A percentile compares a stretch with the other conserved stretches of the same genome.
These are phyloP conservation scores for Oplegnathus fasciatus DNA, from an alignment of 2,113 vertebrate species.

Conservation along the genomic window DNA sequence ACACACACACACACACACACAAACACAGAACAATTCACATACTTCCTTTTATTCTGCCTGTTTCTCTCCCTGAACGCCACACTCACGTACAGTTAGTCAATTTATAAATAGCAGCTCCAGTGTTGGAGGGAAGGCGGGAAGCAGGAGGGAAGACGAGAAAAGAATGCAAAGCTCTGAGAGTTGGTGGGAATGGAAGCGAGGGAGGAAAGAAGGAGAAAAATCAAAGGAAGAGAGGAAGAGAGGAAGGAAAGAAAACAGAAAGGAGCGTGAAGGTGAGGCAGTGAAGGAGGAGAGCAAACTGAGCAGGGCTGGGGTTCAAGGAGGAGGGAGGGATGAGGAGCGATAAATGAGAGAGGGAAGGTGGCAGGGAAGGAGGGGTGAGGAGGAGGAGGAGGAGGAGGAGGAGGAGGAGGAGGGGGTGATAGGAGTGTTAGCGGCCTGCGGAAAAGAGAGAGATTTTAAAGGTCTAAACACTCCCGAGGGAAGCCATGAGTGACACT, in stretches of 20 bases:
- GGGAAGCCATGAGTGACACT: conserved; percentile 71
- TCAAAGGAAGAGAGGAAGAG: neutral
- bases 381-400: conserved; percentile 8
- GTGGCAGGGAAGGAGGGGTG: neutral
- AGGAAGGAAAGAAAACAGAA: conserved; percentile 11
- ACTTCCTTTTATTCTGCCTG: neutral
- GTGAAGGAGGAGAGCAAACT: neutral
- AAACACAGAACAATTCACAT: neutral
- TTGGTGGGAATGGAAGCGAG: neutral
- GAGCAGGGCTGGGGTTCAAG: neutral
- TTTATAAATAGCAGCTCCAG: conserved; percentile 54
- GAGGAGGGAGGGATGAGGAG: neutral
- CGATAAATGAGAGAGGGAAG: neutral
- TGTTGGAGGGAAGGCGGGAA: conserved; percentile 46
- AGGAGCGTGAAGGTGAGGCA: neutral
- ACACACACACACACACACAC: neutral
- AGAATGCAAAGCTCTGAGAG: conserved; percentile 3
- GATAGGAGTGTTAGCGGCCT: conserved; percentile 53
- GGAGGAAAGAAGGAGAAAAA: neutral
- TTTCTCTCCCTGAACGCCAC: neutral
- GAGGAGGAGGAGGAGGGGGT: conserved; percentile 7
- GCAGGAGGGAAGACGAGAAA: conserved; percentile 16
- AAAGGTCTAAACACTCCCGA: conserved; percentile 74
- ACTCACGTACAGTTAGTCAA: neutral
- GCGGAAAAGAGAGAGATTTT: conserved; percentile 58